A percentile compares a stretch with the other conserved stretches of the same genome.
These are phyloP conservation scores for Holacanthus passer DNA, from an alignment of 2,113 vertebrate species.

Conservation along the genomic window DNA sequence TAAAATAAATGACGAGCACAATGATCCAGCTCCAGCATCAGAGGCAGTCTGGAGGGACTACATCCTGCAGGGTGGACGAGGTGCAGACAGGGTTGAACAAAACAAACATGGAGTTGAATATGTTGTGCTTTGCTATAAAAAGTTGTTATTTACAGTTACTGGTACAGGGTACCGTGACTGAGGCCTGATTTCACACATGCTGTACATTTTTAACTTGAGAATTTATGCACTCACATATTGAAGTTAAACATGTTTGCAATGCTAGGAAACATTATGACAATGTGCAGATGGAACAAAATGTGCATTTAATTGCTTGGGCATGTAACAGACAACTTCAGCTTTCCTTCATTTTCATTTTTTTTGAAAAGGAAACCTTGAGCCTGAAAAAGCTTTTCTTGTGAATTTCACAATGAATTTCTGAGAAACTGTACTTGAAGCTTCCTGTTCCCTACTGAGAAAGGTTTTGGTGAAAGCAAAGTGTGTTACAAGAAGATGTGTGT, in stretches of 20 bases:
- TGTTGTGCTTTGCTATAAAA: slow-evolving; percentile 4
- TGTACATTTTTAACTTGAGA: neutral
- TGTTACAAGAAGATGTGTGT: slow-evolving; percentile 31
- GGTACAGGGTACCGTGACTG: no score
- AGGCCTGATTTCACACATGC: neutral
- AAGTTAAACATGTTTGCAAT: neutral
- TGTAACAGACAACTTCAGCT: neutral
- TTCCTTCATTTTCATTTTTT: neutral
- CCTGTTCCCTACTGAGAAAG: slow-evolving; percentile 55
- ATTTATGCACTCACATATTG: neutral
- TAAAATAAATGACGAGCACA: slow-evolving; percentile 31
- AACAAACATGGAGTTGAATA: slow-evolving; percentile 14
- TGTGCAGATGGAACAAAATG: neutral
- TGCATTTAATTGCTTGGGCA: neutral
- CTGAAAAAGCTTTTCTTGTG: neutral
- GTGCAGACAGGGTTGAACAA: slow-evolving; percentile 23
- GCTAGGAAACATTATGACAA: neutral
- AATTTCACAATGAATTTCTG: slow-evolving; percentile 41
- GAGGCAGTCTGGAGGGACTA: slow-evolving; percentile 13
- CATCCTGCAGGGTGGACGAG: slow-evolving; percentile 36
- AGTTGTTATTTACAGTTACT: slow-evolving; percentile 1
- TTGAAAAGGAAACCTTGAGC: neutral
- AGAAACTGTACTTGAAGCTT: slow-evolving; percentile 37
- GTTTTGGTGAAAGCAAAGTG: slow-evolving; percentile 1
- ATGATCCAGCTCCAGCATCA: slow-evolving; percentile 31